Percentiles rank a stretch among this genome's conserved stretches.
Evolutionary conservation across 2,113 vertebrate species (phyloP).

Genomic region (Pelvicachromis taeniatus): DNA sequence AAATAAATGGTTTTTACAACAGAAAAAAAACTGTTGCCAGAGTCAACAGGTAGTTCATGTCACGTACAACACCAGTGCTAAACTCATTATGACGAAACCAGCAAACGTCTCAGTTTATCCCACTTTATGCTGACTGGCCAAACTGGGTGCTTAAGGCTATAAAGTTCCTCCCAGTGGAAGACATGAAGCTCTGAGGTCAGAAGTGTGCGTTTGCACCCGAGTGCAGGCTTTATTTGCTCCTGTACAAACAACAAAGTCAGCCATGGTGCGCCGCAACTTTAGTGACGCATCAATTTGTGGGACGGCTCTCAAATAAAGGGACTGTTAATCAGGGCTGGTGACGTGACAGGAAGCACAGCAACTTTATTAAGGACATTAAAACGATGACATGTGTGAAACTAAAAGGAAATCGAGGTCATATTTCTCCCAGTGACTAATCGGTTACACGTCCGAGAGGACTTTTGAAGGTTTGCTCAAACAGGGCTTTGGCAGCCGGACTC

Average conservation of each 20-base stretch:
- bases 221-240: background rate
- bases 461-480: background rate
- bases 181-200: background rate
- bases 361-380: background rate
- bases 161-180: background rate
- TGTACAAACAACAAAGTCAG: background rate
- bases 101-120: background rate
- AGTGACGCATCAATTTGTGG: too few relatives aligned
- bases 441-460: background rate
- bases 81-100: background rate
- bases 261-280: too few relatives aligned
- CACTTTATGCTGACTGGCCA: background rate
- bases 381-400: background rate
- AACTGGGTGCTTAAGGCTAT: background rate
- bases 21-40: too few relatives aligned
- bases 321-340: background rate
- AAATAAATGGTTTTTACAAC: too few relatives aligned
- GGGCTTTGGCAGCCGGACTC: background rate
- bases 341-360: background rate
- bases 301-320: background rate
- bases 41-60: background rate
- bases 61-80: background rate
- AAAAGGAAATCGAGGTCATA: fast-evolving
- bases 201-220: background rate
- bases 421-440: background rate